Base-by-base conservation (phyloP, 2,888 invertebrate genomes). In the Troides aeacus region DNA sequence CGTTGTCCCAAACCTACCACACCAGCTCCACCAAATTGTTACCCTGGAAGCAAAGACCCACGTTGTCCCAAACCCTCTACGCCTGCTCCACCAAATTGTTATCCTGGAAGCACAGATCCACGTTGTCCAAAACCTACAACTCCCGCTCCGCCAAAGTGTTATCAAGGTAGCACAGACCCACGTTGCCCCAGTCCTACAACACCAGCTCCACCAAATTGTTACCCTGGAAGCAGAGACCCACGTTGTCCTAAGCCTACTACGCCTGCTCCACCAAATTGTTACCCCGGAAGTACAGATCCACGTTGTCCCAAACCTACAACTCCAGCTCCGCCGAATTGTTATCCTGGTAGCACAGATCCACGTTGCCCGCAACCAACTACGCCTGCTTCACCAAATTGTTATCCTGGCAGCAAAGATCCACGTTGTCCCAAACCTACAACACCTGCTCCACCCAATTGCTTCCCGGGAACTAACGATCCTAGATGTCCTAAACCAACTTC, bases 281-380 rank as follows among this genome's bases (percentile, higher is more conserved):
- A 84, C 42, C 84, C 85, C 56, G 85, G 85, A 63, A 84, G 86
- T 1, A 75, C 74, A 1, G 83, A 87, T 18, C 85, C 84, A 4
- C 79, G 77, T 30, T 89, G 89, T 71, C 85, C 82, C 71, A 56
- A 56, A 21, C 64, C 64, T 10, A 57, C 64, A 39, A 56, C 64
- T 12, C 64, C 39, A 0, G 17, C 56, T 15, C 64, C 64, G 6
- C 64, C 57, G 0, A 56, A 36, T 18, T 64, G 64, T 57, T 74
- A 50, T 56, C 78, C 77, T 5, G 78, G 79, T 0, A 81, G 82
- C 15, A 72, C 64, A 79, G 77, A 79, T 21, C 72, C 76, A 0
- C 72, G 77, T 10, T 79, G 78, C 68, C 81, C 84, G 0, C 74
- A 75, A 66, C 79, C 83, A 5, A 77, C 83, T 71, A 74, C 81